phyloP scores from a whole-genome alignment of 2,113 vertebrate genomes.

The Manacus vitellinus region DNA sequence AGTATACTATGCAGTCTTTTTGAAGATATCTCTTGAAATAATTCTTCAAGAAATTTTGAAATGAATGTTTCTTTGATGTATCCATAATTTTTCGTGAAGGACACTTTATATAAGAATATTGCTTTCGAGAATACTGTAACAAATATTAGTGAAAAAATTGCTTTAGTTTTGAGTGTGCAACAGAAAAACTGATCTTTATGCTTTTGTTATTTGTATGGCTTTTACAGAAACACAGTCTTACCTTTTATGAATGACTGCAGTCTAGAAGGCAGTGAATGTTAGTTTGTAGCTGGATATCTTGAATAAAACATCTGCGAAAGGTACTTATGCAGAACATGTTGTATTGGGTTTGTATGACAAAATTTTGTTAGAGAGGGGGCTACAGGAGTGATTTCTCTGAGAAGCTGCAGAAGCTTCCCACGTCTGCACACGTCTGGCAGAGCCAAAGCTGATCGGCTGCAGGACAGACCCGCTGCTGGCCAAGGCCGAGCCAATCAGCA shows the following conservation, averaged over 20 bases:
- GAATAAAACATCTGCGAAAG: background rate
- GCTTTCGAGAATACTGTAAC: background rate
- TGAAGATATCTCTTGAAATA: background rate
- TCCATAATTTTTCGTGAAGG: background rate
- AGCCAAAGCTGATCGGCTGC: background rate
- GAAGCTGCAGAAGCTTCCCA: background rate
- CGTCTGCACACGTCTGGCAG: fast-evolving
- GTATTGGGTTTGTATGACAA: background rate
- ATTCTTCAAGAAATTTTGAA: background rate
- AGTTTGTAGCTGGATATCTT: background rate
- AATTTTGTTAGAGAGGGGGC: background rate
- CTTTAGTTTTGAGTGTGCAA: background rate
- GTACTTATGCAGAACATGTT: background rate
- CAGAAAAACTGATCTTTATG: background rate
- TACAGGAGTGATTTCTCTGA: background rate
- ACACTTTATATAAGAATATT: background rate
- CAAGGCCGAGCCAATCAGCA: background rate
- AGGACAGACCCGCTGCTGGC: background rate
- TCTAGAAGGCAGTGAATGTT: background rate
- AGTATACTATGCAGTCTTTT: background rate
- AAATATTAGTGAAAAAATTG: background rate
- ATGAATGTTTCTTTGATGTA: background rate
- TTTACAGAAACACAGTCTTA: background rate
- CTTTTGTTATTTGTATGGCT: background rate
- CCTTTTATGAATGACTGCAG: background rate